Percentiles rank a stretch among this genome's conserved stretches.
Conservation (phyloP, 2,113 vertebrate genomes). For the Shinisaurus crocodilurus region DNA sequence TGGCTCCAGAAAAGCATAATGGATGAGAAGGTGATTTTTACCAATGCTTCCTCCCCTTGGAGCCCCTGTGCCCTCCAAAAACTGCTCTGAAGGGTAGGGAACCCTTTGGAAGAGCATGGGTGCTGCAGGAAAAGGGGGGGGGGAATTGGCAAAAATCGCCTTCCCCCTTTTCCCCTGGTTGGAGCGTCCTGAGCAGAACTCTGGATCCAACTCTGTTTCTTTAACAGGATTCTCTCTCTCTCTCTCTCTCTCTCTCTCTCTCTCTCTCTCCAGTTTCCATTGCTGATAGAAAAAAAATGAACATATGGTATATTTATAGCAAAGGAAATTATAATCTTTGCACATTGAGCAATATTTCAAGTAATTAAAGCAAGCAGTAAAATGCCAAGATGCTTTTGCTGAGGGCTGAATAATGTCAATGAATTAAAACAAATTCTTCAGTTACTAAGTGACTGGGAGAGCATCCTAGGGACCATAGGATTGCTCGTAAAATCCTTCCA, state of each 20-base stretch:
- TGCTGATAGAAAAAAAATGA: neutral
- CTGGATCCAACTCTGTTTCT: slow-evolving; percentile 3
- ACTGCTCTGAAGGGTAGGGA: neutral
- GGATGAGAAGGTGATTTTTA: neutral
- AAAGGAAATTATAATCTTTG: neutral
- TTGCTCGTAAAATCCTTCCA: too few relatives aligned
- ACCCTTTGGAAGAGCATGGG: neutral
- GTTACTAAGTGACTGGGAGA: neutral
- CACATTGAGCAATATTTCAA: neutral
- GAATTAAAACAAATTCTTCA: too few relatives aligned
- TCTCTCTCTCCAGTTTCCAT: slow-evolving; percentile 13
- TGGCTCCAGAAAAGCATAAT: neutral
- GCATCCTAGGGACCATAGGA: too few relatives aligned
- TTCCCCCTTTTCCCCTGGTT: neutral
- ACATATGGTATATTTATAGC: neutral
- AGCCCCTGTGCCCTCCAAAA: neutral
- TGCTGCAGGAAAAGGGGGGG: neutral
- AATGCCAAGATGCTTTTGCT: neutral
- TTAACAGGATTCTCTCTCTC: neutral
- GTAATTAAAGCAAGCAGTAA: neutral
- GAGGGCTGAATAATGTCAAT: neutral
- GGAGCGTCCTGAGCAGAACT: too few relatives aligned
- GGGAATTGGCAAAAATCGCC: neutral
- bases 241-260: slow-evolving; percentile 10
- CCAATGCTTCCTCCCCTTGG: neutral